Conservation (phyloP, 2,797 vertebrate species). For the Todus mexicanus region DNA sequence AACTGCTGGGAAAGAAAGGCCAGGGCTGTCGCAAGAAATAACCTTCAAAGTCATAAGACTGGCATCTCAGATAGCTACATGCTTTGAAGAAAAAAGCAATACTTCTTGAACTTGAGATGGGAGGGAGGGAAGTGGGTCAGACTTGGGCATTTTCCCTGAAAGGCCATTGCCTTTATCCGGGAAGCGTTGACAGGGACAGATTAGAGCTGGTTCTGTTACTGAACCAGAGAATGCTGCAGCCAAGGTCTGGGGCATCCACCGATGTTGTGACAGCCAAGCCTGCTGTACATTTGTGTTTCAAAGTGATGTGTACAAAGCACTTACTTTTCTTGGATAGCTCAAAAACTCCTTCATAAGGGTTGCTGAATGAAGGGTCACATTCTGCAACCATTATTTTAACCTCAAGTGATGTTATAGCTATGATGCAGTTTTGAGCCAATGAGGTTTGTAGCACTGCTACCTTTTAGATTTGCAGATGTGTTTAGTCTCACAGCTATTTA, state of each 20-base stretch:
- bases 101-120: not conserved
- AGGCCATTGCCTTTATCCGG: not conserved
- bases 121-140: not conserved
- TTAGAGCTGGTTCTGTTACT: not conserved
- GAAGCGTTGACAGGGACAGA: not conserved
- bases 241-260: not conserved
- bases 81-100: not conserved
- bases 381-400: not conserved
- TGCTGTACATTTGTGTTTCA: not conserved
- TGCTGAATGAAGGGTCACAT: not conserved
- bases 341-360: not conserved
- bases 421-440: not conserved
- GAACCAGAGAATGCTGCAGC: not conserved
- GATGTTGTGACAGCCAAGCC: not conserved
- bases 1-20: not conserved
- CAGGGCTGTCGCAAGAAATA: not conserved
- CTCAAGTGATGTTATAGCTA: not conserved
- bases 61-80: not conserved
- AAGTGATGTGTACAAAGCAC: not conserved
- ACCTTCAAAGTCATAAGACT: not conserved
- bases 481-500: not conserved
- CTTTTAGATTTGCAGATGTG: not conserved
- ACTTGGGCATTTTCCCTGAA: not conserved
- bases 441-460: not conserved
- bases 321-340: not conserved